A percentile compares a stretch with the other conserved stretches of the same genome.
These are phyloP conservation scores for Erynnis tages DNA, from an alignment of 2,888 invertebrate species.

Conservation along the genomic window DNA sequence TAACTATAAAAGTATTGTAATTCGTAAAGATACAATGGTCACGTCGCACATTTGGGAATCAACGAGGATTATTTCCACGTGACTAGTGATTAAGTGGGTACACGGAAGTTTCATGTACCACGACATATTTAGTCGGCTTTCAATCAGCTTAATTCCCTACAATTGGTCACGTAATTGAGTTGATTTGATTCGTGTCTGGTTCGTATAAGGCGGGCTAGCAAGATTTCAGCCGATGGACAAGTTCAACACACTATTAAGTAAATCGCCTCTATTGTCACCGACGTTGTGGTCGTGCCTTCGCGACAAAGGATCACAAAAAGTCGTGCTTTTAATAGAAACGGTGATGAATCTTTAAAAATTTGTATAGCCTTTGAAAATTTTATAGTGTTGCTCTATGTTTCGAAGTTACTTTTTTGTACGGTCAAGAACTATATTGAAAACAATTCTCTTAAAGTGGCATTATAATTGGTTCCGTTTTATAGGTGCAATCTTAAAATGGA, in stretches of 20 bases:
- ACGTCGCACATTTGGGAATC: neutral
- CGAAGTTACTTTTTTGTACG: neutral
- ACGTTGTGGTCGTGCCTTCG: conserved; percentile 40
- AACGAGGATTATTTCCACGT: conserved; percentile 4
- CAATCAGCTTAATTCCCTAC: conserved; percentile 55
- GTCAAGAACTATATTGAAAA: too few species aligned
- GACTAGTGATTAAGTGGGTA: conserved; percentile 12
- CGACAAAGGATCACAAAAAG: conserved; percentile 42
- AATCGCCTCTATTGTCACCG: conserved; percentile 45
- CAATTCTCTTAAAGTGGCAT: too few species aligned
- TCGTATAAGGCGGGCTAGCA: conserved; percentile 49
- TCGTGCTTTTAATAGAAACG: conserved; percentile 25
- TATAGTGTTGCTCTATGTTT: too few species aligned
- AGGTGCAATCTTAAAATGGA: too few species aligned
- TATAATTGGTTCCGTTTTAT: too few species aligned
- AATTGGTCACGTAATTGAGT: conserved; percentile 51
- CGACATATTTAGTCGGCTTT: conserved; percentile 43
- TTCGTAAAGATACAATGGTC: too few species aligned
- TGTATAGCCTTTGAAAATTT: neutral
- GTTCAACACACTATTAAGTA: conserved; percentile 47
- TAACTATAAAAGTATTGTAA: too few species aligned
- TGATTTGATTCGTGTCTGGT: conserved; percentile 45
- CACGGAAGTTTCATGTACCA: conserved; percentile 21
- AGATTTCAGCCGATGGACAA: conserved; percentile 41
- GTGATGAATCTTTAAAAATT: neutral